Conservation (phyloP, 92 coral and sea anemone genomes). For the Pocillopora meandrina region DNA sequence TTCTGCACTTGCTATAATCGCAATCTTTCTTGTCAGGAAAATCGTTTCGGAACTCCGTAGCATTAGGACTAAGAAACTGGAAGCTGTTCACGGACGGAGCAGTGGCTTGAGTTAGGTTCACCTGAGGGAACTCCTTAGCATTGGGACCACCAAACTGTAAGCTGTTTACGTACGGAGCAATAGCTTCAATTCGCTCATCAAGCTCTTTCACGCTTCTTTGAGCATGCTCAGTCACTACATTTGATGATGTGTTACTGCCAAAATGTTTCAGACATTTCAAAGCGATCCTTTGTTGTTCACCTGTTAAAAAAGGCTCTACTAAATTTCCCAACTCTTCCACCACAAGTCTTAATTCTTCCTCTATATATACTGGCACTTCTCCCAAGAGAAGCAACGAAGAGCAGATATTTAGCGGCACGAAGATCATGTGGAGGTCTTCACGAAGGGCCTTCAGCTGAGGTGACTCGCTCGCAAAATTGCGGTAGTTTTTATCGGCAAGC, state of each 20-base stretch:
- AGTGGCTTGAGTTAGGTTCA: too few relatives aligned
- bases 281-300: background rate
- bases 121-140: too few relatives aligned
- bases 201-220: too few relatives aligned
- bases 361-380: constrained; percentile 12
- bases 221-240: background rate
- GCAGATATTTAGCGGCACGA: background rate
- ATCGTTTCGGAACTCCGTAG: too few relatives aligned
- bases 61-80: too few relatives aligned
- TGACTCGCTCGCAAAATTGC: background rate
- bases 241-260: background rate
- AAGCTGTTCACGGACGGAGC: too few relatives aligned
- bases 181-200: too few relatives aligned
- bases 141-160: too few relatives aligned
- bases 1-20: too few relatives aligned
- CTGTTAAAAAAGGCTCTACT: background rate
- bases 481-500: background rate
- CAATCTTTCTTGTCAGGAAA: too few relatives aligned
- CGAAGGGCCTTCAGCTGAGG: constrained; percentile 6
- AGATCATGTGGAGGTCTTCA: constrained; percentile 8
- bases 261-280: constrained; percentile 29
- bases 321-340: constrained; percentile 3
- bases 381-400: constrained; percentile 11
- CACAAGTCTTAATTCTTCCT: constrained; percentile 11
- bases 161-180: too few relatives aligned